Evolutionary conservation across 2,888 invertebrate species (phyloP).

Genomic region (Drosophila pseudotakahashii): DNA sequence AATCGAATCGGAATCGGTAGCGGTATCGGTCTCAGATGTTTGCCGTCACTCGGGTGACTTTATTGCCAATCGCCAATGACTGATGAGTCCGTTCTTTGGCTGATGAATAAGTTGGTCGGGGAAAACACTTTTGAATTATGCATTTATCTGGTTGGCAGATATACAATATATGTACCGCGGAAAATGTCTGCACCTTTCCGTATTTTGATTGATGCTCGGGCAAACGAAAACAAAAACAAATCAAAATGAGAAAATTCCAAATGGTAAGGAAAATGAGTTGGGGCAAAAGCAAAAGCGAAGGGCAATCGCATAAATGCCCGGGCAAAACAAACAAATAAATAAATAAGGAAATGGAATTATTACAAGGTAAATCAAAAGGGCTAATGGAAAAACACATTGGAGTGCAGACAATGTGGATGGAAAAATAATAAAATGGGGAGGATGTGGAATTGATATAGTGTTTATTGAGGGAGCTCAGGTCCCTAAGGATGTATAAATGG

Average conservation of each 20-base stretch:
- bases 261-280: constrained; percentile 19
- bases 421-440: constrained; percentile 16
- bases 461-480: constrained; percentile 11
- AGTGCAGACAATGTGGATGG: background rate
- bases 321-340: constrained; percentile 40
- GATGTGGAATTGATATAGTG: constrained; percentile 18
- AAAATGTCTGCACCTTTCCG: constrained; percentile 28
- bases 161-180: background rate
- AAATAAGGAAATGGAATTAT: constrained; percentile 38
- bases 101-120: constrained; percentile 14
- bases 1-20: constrained; percentile 2
- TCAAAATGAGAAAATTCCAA: constrained; percentile 42
- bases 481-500: too few species aligned
- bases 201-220: constrained; percentile 35
- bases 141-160: constrained; percentile 23
- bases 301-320: constrained; percentile 8
- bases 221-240: constrained; percentile 39
- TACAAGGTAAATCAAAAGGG: constrained; percentile 17
- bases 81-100: constrained; percentile 30
- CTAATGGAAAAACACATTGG: background rate
- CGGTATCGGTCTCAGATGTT: constrained; percentile 31
- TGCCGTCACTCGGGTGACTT: constrained; percentile 29
- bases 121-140: constrained; percentile 45
- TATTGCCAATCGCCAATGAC: constrained; percentile 22
- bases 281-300: background rate